Percentiles rank a stretch among this genome's conserved stretches.
phyloP scores from a whole-genome alignment of 2,113 vertebrate species.

The Ctenodactylus gundi region DNA sequence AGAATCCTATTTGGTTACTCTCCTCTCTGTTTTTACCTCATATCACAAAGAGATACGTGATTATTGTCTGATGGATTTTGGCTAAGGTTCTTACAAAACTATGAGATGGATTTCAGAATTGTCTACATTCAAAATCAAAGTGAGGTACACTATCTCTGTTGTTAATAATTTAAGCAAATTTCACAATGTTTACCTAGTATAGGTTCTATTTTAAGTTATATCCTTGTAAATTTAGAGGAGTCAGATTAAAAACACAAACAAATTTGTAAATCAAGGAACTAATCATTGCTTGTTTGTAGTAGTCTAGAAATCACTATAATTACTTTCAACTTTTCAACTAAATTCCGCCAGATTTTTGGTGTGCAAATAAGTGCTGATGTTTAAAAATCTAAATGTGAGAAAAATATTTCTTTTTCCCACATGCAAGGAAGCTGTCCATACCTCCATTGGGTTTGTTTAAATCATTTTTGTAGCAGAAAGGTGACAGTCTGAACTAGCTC shows the following conservation, averaged over 20 bases:
- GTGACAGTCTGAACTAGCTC: background rate
- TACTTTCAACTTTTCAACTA: slow-evolving; percentile 35
- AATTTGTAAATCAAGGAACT: background rate
- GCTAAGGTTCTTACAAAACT: slow-evolving; percentile 41
- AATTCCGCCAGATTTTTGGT: slow-evolving; percentile 44
- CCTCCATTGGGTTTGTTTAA: background rate
- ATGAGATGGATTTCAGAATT: slow-evolving; percentile 28
- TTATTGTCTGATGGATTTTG: slow-evolving; percentile 7
- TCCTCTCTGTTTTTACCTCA: background rate
- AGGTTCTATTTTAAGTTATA: background rate
- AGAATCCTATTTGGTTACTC: background rate
- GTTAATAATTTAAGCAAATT: slow-evolving; percentile 30
- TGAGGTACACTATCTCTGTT: background rate
- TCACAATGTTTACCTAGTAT: background rate
- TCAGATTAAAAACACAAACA: slow-evolving; percentile 31
- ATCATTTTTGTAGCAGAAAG: background rate
- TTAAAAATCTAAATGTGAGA: slow-evolving; percentile 5
- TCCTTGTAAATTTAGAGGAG: background rate
- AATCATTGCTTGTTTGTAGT: slow-evolving; percentile 40
- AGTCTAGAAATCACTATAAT: slow-evolving; percentile 28
- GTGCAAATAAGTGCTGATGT: no score
- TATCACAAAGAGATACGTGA: background rate
- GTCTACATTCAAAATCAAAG: slow-evolving; percentile 35
- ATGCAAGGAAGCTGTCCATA: background rate
- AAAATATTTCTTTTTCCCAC: slow-evolving; percentile 13